Evolutionary conservation across 2,888 invertebrate genomes (phyloP).

Genomic region (Oscheius onirici): DNA sequence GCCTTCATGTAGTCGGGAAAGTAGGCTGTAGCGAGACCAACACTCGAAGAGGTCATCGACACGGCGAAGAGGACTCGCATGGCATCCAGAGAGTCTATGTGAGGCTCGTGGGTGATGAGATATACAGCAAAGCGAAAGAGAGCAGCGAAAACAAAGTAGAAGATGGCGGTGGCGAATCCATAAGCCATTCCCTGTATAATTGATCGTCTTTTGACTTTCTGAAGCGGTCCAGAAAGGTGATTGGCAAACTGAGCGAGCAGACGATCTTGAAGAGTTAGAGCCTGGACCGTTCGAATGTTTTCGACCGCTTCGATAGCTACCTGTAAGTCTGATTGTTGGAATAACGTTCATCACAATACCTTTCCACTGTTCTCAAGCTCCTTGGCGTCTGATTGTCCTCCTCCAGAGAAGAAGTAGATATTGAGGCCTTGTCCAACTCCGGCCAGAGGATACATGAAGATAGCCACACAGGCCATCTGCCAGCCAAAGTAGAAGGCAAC

Average conservation of each 20-base stretch:
- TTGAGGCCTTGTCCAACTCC: constrained; percentile 72
- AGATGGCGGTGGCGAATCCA: constrained; percentile 70
- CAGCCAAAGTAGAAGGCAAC: constrained; percentile 74
- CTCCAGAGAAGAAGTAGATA: constrained; percentile 72
- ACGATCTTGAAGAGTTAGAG: constrained; percentile 71
- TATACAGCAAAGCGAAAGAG: constrained; percentile 70
- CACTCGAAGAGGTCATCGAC: constrained; percentile 74
- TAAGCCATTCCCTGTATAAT: constrained; percentile 61
- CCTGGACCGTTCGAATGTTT: constrained; percentile 73
- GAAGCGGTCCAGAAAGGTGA: constrained; percentile 50
- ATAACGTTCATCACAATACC: not conserved
- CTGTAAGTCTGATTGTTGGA: constrained; percentile 36
- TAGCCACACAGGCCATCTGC: constrained; percentile 72
- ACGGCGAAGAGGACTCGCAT: constrained; percentile 75
- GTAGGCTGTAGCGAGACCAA: constrained; percentile 73
- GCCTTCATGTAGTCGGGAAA: constrained; percentile 73
- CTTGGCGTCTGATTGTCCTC: constrained; percentile 73
- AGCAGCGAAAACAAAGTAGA: constrained; percentile 72
- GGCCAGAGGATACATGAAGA: constrained; percentile 71
- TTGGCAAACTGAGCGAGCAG: constrained; percentile 67
- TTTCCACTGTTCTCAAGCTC: constrained; percentile 72
- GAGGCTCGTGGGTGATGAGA: not conserved
- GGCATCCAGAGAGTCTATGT: not conserved
- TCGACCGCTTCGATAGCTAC: constrained; percentile 73
- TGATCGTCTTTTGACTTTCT: constrained; percentile 41